These are phyloP conservation scores for Bursaphelenchus mucronatus DNA, from an alignment of 1,140 invertebrate species.

Conservation along the genomic window DNA sequence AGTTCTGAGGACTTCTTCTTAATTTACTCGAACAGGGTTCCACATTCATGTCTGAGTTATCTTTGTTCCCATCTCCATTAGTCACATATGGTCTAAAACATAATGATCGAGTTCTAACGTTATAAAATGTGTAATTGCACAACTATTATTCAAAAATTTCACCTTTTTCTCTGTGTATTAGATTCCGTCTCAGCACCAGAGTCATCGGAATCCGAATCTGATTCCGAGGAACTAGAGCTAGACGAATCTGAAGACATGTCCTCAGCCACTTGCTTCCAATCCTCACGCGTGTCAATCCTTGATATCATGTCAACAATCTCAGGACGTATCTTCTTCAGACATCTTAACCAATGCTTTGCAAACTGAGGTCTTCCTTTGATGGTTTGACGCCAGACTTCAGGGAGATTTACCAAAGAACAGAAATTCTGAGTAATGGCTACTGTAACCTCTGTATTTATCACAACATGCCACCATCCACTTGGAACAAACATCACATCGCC, in stretches of 20 bases:
- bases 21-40: no score
- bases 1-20: no score
- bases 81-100: no score
- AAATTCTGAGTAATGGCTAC: conserved; percentile 98
- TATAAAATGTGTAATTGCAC: no score
- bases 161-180: no score
- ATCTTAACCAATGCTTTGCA: conserved; percentile 74
- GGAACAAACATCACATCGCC: conserved; percentile 98
- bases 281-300: background rate
- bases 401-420: conserved; percentile 89
- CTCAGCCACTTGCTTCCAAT: conserved; percentile 27
- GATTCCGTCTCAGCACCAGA: conserved; percentile 26
- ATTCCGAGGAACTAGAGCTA: conserved; percentile 18
- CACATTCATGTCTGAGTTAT: no score
- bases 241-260: conserved; percentile 38
- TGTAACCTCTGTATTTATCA: conserved; percentile 88
- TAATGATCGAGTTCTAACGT: no score
- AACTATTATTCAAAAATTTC: no score
- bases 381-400: conserved; percentile 96
- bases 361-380: conserved; percentile 87
- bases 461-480: conserved; percentile 82
- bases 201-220: conserved; percentile 3
- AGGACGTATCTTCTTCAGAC: conserved; percentile 25
- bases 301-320: conserved; percentile 30
- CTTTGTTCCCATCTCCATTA: no score